Conservation (phyloP, 1,140 invertebrate species). For the Dysdera silvatica region DNA sequence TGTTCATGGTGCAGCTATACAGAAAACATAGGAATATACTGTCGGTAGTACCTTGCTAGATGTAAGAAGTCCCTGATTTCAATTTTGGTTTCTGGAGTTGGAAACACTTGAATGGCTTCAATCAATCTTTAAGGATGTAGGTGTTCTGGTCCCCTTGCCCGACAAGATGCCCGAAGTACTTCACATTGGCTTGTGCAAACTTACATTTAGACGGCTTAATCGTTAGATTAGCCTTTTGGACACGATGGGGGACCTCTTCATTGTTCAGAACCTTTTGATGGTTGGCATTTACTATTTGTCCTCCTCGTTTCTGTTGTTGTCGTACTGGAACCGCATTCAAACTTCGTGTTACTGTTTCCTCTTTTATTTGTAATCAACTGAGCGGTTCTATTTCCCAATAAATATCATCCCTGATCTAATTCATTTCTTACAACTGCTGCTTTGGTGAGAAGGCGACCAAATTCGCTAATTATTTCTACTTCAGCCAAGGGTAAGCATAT, state of each 20-base stretch:
- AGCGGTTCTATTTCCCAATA: not conserved
- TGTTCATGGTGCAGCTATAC: too few relatives aligned
- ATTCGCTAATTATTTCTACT: not conserved
- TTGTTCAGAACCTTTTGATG: too few relatives aligned
- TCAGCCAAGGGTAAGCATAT: not conserved
- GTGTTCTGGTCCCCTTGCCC: not conserved
- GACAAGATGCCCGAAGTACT: not conserved
- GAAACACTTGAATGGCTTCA: not conserved
- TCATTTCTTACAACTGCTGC: not conserved
- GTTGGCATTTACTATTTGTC: too few relatives aligned
- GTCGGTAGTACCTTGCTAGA: not conserved
- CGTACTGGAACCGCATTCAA: too few relatives aligned
- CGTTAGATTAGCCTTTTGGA: not conserved
- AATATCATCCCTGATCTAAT: conserved; percentile 1
- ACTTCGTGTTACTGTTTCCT: too few relatives aligned
- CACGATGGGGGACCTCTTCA: not conserved
- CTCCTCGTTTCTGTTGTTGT: too few relatives aligned
- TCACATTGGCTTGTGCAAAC: not conserved
- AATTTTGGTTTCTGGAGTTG: not conserved
- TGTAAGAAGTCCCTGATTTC: not conserved
- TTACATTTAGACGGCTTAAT: not conserved
- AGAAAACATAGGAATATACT: too few relatives aligned
- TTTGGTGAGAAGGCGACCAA: not conserved
- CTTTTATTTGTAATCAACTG: not conserved
- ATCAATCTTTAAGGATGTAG: not conserved